phyloP scores from a whole-genome alignment of 2,888 invertebrate genomes.

The Aspidapion aeneum region DNA sequence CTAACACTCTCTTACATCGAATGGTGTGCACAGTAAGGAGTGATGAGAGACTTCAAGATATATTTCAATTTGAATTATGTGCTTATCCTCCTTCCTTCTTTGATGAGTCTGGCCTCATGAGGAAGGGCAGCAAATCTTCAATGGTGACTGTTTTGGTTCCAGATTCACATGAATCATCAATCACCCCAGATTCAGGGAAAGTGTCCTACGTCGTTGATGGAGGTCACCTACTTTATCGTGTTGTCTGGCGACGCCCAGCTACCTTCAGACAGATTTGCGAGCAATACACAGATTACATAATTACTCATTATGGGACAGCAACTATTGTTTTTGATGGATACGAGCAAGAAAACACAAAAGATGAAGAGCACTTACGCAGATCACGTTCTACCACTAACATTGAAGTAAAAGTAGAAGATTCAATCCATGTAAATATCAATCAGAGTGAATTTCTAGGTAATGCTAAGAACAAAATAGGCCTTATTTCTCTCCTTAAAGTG shows the following conservation, averaged over 20 bases:
- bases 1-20: too few species aligned
- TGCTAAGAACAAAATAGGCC: conserved; percentile 11
- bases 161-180: conserved; percentile 18
- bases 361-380: conserved; percentile 13
- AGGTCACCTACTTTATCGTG: conserved; percentile 12
- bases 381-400: neutral
- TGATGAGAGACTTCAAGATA: too few species aligned
- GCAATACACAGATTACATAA: conserved; percentile 14
- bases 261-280: conserved; percentile 18
- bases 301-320: conserved; percentile 11
- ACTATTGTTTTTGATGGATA: neutral
- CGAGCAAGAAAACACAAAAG: conserved; percentile 8
- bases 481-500: conserved; percentile 6
- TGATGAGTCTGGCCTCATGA: conserved; percentile 13
- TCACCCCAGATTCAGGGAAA: conserved; percentile 16
- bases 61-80: too few species aligned
- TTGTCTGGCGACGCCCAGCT: conserved; percentile 18
- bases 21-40: too few species aligned
- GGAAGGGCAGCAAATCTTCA: conserved; percentile 17
- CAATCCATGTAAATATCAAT: neutral
- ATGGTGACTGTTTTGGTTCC: conserved; percentile 19
- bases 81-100: conserved; percentile 15
- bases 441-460: conserved; percentile 14
- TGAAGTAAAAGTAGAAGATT: neutral
- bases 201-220: conserved; percentile 15